Percentiles rank a stretch among this genome's conserved stretches.
Conservation (phyloP, 2,888 invertebrate species). For the Tenodera sinensis region DNA sequence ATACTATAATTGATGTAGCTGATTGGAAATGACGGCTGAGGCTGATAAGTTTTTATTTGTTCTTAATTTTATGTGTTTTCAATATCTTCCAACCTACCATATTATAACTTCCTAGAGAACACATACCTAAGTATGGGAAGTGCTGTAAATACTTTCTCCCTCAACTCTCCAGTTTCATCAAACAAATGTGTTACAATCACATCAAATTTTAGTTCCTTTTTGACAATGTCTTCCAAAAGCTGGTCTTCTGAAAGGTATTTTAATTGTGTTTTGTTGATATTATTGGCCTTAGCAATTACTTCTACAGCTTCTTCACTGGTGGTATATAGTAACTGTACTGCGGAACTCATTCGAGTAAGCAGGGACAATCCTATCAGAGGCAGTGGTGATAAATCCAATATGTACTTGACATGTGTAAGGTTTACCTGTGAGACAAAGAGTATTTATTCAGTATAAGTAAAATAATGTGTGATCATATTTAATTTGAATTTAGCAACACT, state of each 20-base stretch:
- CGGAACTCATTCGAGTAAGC: slow-evolving; percentile 45
- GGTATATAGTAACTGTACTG: neutral
- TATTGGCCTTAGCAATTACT: slow-evolving; percentile 47
- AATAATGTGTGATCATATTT: too few species aligned
- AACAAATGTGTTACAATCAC: slow-evolving; percentile 54
- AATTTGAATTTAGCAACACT: too few species aligned
- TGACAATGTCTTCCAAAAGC: slow-evolving; percentile 37
- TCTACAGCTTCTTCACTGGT: slow-evolving; percentile 45
- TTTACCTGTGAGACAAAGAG: slow-evolving; percentile 29
- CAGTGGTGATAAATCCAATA: slow-evolving; percentile 60
- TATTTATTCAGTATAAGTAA: too few species aligned
- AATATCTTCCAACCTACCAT: too few species aligned
- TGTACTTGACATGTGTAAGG: neutral
- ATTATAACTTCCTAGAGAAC: too few species aligned
- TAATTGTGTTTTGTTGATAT: slow-evolving; percentile 43
- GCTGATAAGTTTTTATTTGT: too few species aligned
- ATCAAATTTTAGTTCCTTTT: slow-evolving; percentile 47
- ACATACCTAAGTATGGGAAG: slow-evolving; percentile 35
- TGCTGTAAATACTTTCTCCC: slow-evolving; percentile 43
- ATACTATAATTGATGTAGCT: too few species aligned
- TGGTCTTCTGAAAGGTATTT: slow-evolving; percentile 41
- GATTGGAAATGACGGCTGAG: too few species aligned
- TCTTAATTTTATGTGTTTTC: too few species aligned
- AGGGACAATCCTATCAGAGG: slow-evolving; percentile 60
- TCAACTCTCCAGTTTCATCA: slow-evolving; percentile 56